These are phyloP conservation scores for Chymomyza procnemis DNA, from an alignment of 2,888 invertebrate species.

Conservation along the genomic window DNA sequence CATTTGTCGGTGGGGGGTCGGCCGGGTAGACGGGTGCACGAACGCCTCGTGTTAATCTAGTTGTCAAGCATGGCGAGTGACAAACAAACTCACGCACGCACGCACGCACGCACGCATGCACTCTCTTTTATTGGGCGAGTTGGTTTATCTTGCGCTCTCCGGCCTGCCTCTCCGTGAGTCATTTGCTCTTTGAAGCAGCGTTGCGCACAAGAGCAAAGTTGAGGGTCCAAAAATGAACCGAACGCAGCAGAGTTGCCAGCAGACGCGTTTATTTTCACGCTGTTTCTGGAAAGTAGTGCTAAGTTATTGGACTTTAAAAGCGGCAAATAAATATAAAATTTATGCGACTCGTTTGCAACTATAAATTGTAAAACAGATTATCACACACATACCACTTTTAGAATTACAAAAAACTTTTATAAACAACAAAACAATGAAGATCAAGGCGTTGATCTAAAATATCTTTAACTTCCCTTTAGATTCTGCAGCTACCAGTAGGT, in stretches of 20 bases:
- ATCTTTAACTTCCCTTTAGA: too few species aligned
- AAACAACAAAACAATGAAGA: too few species aligned
- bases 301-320: not conserved
- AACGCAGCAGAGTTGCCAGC: not conserved
- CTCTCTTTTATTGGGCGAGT: conserved; percentile 24
- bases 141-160: conserved; percentile 11
- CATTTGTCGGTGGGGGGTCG: not conserved
- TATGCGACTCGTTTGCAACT: too few species aligned
- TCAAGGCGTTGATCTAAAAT: too few species aligned
- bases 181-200: conserved; percentile 16
- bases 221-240: conserved; percentile 15
- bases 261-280: not conserved
- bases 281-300: not conserved
- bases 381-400: too few species aligned
- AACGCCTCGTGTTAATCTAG: conserved; percentile 50
- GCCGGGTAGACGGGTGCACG: not conserved
- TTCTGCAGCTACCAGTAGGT: too few species aligned
- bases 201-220: conserved; percentile 3
- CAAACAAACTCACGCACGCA: not conserved
- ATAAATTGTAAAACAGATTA: too few species aligned
- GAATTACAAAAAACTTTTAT: too few species aligned
- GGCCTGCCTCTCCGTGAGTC: conserved; percentile 8
- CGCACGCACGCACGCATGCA: not conserved
- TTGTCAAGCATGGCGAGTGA: conserved; percentile 52
- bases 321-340: not conserved